Conservation (phyloP, 1,140 invertebrate species). For the Drosophila ironensis region DNA sequence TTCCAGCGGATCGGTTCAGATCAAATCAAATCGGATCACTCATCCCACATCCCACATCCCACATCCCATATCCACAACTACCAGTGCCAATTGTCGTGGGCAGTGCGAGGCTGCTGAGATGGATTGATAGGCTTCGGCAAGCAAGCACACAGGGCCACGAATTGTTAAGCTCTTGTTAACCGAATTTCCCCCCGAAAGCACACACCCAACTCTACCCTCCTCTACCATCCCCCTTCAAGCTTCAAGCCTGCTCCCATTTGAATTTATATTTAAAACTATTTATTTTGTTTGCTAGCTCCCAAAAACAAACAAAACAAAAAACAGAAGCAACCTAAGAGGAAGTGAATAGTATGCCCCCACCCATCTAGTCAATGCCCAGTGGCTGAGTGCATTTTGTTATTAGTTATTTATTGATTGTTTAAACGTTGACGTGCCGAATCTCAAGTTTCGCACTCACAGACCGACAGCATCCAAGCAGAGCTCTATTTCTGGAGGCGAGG, state of each 20-base stretch:
- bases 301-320: conserved; percentile 11
- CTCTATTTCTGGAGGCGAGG: conserved; percentile 23
- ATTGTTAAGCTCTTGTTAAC: conserved; percentile 7
- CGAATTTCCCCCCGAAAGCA: neutral
- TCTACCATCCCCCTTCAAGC: neutral
- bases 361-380: conserved; percentile 71
- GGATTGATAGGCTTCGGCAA: conserved; percentile 15
- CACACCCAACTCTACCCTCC: too few relatives aligned
- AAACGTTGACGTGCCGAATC: conserved; percentile 57
- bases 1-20: conserved; percentile 41
- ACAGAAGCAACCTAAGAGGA: neutral
- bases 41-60: conserved; percentile 9
- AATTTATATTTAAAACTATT: conserved; percentile 32
- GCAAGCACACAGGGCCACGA: neutral
- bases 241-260: conserved; percentile 20
- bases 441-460: conserved; percentile 66
- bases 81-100: conserved; percentile 62
- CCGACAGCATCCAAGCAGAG: conserved; percentile 38
- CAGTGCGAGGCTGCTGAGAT: conserved; percentile 23
- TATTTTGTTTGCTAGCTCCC: conserved; percentile 48
- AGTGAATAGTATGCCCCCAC: neutral
- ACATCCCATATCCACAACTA: conserved; percentile 28
- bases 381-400: conserved; percentile 75
- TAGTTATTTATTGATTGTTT: conserved; percentile 72
- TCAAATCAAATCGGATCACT: conserved; percentile 5